A percentile compares a stretch with the other conserved stretches of the same genome.
Conservation (phyloP, 2,797 vertebrate species). For the Vireo griseus region DNA sequence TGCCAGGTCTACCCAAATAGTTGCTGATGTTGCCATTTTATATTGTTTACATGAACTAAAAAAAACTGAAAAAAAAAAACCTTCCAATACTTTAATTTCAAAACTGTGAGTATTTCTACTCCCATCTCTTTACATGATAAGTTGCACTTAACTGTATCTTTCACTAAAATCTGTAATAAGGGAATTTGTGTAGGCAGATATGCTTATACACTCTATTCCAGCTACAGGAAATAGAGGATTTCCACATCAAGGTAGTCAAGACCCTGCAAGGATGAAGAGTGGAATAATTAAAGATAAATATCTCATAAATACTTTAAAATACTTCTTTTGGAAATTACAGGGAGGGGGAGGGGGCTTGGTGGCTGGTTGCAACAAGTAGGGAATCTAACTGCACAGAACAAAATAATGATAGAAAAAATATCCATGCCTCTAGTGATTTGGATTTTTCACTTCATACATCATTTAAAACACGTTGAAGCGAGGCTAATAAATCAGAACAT, state of each 20-base stretch:
- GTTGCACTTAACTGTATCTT: neutral
- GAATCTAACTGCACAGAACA: neutral
- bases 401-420: neutral
- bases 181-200: neutral
- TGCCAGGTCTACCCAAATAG: neutral
- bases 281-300: neutral
- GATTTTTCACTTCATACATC: neutral
- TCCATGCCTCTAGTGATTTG: neutral
- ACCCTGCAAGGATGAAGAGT: neutral
- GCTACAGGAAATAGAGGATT: neutral
- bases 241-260: neutral
- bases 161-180: neutral
- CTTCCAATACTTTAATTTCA: neutral
- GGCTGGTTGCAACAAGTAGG: neutral
- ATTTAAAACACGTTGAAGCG: neutral
- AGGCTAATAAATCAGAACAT: neutral
- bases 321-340: neutral
- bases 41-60: neutral
- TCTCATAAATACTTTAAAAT: neutral
- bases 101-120: neutral
- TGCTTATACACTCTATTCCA: neutral
- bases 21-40: neutral
- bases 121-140: neutral
- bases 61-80: neutral
- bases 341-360: fast-evolving